Evolutionary conservation across 2,113 vertebrate genomes (phyloP), one percentile per base, ranked within the genome.

Genomic region (Macrotis lagotis): DNA sequence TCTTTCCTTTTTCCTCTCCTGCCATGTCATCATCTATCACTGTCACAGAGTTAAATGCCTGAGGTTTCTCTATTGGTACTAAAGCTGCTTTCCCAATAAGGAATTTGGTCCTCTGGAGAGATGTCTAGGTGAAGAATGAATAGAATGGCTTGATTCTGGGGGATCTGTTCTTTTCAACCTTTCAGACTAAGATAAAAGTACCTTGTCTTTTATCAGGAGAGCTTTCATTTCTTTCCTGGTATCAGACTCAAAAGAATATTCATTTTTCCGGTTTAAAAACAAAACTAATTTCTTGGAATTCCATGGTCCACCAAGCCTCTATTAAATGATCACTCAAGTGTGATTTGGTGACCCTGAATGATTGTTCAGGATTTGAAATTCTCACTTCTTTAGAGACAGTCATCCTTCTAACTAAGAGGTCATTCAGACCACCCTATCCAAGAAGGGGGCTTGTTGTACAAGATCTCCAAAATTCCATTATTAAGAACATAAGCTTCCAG

Each of bases 141-240:
- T 51, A 31, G 9, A 6, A 31, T 26, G 49, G 50, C 26, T 93
- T 24, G 16, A 88, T 88, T 95, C 74, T 66, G 48, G 48, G 47
- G 26, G 94, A 94, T 97, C 94, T 96, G 88, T 94, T 96, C 90
- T 95, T 25, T 25, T 91, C 83, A 44, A 51, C n/a, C 91, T 90
- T 96, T 48, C 59, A 49, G 89, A 24, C 48, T 59, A 53, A 96
- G 95, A 96, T 97, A 91, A 97, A 93, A 97, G 94, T 89, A 19
- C 93, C 26, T 8, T 96, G 44, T 83, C 49, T 96, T 89, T 49
- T 48, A 89, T 50, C 14, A 55, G 95, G 94, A 94, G 95, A 51
- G 95, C 92, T 52, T 55, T 94, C 55, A 2, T 92, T 91, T 89
- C 28, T 95, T 92, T 48, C 47, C 94, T 95, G 59, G 28, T 89